Evolutionary conservation across 2,797 vertebrate genomes (phyloP).

Genomic region (Cryptoblepharus egeriae): DNA sequence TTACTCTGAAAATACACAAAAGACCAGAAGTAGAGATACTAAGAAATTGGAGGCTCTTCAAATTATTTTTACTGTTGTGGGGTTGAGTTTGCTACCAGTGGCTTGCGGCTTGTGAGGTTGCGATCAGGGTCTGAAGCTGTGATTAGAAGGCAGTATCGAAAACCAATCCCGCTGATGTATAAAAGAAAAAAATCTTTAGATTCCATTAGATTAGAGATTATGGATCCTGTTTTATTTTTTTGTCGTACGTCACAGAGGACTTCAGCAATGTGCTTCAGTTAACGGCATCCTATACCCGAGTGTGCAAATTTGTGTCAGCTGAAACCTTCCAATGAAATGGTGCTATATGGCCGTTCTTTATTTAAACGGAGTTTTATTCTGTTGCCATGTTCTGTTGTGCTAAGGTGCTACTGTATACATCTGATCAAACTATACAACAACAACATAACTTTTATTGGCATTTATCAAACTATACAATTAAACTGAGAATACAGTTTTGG

Average conservation of each 20-base stretch:
- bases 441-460: too few relatives aligned
- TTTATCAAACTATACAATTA: conserved; percentile 67
- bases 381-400: conserved; percentile 76
- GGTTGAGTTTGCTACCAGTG: background rate
- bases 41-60: background rate
- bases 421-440: conserved; percentile 74
- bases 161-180: background rate
- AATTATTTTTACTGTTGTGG: background rate
- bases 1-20: conserved; percentile 1
- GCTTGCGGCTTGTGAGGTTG: background rate
- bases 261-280: conserved; percentile 71
- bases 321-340: conserved; percentile 77
- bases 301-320: conserved; percentile 74
- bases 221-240: background rate
- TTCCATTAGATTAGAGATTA: too few relatives aligned
- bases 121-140: background rate
- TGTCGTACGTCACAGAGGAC: conserved; percentile 16
- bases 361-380: background rate
- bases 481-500: conserved; percentile 44
- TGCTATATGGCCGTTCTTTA: conserved; percentile 64
- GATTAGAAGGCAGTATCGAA: background rate
- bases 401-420: conserved; percentile 76
- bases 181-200: too few relatives aligned
- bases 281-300: conserved; percentile 70
- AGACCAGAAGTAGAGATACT: background rate